phyloP scores from a whole-genome alignment of 1,140 invertebrate species.

The Hyles euphorbiae region DNA sequence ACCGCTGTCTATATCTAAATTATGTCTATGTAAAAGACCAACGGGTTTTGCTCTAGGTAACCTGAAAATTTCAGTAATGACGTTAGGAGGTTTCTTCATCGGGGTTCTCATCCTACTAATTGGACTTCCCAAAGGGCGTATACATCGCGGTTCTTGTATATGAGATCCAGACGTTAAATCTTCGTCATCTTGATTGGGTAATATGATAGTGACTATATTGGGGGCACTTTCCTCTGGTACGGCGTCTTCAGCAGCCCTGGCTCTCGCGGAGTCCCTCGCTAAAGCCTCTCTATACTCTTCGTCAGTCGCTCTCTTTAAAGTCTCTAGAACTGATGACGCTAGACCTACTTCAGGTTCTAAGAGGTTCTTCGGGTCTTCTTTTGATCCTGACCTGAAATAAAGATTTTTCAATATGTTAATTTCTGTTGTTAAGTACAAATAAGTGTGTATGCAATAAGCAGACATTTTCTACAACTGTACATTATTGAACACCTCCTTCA shows the following conservation, averaged over 20 bases:
- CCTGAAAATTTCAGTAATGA: slow-evolving; percentile 17
- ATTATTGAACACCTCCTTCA: too few species aligned
- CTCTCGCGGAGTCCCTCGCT: slow-evolving; percentile 49
- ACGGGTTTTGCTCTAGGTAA: slow-evolving; percentile 16
- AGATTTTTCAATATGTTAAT: too few species aligned
- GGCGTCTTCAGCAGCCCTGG: slow-evolving; percentile 27
- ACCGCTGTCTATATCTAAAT: slow-evolving; percentile 39
- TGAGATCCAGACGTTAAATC: slow-evolving; percentile 41
- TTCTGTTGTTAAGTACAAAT: too few species aligned
- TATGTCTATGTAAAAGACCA: slow-evolving; percentile 20
- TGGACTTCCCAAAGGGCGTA: slow-evolving; percentile 24
- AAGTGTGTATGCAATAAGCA: too few species aligned
- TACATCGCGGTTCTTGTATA: slow-evolving; percentile 39
- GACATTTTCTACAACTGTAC: too few species aligned
- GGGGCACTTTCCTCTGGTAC: slow-evolving; percentile 22
- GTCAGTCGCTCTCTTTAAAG: slow-evolving; percentile 54
- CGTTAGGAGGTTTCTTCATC: not conserved
- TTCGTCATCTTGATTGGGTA: slow-evolving; percentile 32
- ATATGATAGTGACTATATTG: slow-evolving; percentile 45
- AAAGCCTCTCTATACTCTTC: slow-evolving; percentile 62
- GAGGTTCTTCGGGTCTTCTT: slow-evolving; percentile 44
- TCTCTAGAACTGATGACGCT: slow-evolving; percentile 61
- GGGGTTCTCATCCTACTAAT: slow-evolving; percentile 10
- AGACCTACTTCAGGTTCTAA: slow-evolving; percentile 60
- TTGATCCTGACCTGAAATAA: slow-evolving; percentile 11